Evolutionary conservation across 2,797 vertebrate genomes (phyloP).

Genomic region (Pseudocheirus occidentalis): DNA sequence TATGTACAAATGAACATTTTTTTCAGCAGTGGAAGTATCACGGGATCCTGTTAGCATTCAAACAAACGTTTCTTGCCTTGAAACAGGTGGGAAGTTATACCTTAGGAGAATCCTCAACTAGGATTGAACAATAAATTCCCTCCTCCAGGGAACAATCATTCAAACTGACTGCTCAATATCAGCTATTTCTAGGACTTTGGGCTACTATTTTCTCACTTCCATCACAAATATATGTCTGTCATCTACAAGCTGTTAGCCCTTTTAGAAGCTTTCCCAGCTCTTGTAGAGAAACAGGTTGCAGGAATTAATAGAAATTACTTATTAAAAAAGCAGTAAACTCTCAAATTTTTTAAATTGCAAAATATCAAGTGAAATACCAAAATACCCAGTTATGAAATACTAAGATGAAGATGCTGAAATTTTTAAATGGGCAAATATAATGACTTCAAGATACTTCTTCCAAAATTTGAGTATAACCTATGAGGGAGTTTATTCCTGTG

Average conservation of each 20-base stretch:
- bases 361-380: conserved; percentile 32
- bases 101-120: conserved; percentile 79
- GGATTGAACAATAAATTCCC: conserved; percentile 90
- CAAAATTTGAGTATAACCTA: conserved; percentile 15
- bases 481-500: conserved; percentile 42
- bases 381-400: background rate
- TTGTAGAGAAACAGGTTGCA: conserved; percentile 76
- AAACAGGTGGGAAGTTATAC: conserved; percentile 83
- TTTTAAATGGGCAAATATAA: background rate
- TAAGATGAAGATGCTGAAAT: background rate
- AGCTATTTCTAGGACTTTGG: conserved; percentile 90
- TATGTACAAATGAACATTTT: conserved; percentile 78
- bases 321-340: conserved; percentile 60
- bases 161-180: conserved; percentile 90
- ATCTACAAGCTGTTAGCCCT: conserved; percentile 79
- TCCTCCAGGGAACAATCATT: conserved; percentile 90
- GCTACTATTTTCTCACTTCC: conserved; percentile 85
- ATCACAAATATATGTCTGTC: conserved; percentile 81
- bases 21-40: conserved; percentile 71
- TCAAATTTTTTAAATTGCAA: conserved; percentile 59
- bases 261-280: conserved; percentile 61
- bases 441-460: background rate
- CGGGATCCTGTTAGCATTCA: conserved; percentile 80
- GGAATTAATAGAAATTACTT: conserved; percentile 76
- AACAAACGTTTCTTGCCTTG: conserved; percentile 82